Evolutionary conservation across 2,113 vertebrate species (phyloP), one percentile per base, ranked within the genome.

Genomic region (Heterochromis multidens): DNA sequence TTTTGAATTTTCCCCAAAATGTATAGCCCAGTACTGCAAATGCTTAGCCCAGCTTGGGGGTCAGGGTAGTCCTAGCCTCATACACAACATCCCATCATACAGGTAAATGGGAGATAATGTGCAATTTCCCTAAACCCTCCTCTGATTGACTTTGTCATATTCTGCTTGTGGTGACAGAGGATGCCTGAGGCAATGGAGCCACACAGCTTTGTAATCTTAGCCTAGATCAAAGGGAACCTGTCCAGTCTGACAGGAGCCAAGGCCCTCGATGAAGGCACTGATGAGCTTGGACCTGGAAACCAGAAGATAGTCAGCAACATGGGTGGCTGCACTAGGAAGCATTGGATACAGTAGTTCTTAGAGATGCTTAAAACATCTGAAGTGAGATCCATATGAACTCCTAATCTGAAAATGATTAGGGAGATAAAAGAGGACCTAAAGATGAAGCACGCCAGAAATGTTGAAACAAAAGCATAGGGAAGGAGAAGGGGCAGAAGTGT

Each of bases 161-260:
- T 80, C 63, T 27, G 77, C 49, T 60, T 81, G 62, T 84, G 57
- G 76, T 86, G 86, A 94, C 88, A 79, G 83, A 90, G 65, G 77
- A 78, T 62, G 65, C 91, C 84, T 59, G 85, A 79, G 88, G 84
- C 79, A 4, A 37, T 77, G 88, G 82, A 88, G 90, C 88, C 89
- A 80, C 90, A 86, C 91, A 89, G 80, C 81, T 90, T 87, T 89
- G 86, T 91, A 90, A 90, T 91, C 78, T 89, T 86, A 77, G 62
- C 52, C 63, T 67, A 90, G 87, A 95, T 94, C 88, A 93, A 91
- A 93, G 88, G 62, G 60, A 23, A 57, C 16, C 21, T 74, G 67
- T 65, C 31, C 54, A 21, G 88, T 78, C 84, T 83, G 90, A 89
- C 86, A 87, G 87, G 65, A 79, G 80, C 82, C 89, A 67, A 81